phyloP scores from a whole-genome alignment of 2,113 vertebrate species.

The Cyprinodon tularosa region DNA sequence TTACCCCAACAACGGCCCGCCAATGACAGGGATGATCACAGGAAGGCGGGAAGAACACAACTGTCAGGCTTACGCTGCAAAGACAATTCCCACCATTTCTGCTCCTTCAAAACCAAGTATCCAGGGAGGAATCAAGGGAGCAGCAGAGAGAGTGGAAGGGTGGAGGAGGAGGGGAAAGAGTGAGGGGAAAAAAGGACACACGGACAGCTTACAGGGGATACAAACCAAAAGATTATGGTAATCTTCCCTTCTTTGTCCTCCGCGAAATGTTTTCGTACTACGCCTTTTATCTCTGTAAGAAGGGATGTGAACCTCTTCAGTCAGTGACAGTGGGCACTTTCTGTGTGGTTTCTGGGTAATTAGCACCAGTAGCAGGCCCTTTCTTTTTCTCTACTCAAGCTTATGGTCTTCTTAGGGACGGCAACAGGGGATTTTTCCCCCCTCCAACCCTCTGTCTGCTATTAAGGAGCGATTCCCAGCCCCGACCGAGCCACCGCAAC shows the following conservation, averaged over 20 bases:
- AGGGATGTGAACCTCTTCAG: slow-evolving; percentile 99
- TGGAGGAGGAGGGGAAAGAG: slow-evolving; percentile 56
- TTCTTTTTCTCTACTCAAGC: slow-evolving; percentile 99
- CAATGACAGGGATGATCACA: slow-evolving; percentile 93
- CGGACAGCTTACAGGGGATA: slow-evolving; percentile 98
- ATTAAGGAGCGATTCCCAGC: slow-evolving; percentile 87
- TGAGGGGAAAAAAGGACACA: slow-evolving; percentile 81
- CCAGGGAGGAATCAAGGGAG: slow-evolving; percentile 60
- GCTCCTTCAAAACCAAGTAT: slow-evolving; percentile 87
- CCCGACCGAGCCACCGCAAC: slow-evolving; percentile 85
- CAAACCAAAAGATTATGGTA: slow-evolving; percentile 99
- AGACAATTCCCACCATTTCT: slow-evolving; percentile 89
- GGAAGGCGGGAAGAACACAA: slow-evolving; percentile 96
- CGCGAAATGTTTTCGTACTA: slow-evolving; percentile 99
- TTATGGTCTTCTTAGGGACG: slow-evolving; percentile 98
- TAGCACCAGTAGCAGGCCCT: slow-evolving; percentile 98
- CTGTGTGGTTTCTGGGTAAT: slow-evolving; percentile 99
- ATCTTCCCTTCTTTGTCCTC: slow-evolving; percentile 95
- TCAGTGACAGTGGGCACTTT: slow-evolving; percentile 98
- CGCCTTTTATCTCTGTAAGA: slow-evolving; percentile 99
- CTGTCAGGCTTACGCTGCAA: slow-evolving; percentile 89
- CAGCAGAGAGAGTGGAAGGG: slow-evolving; percentile 50
- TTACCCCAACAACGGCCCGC: slow-evolving; percentile 84
- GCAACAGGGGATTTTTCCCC: slow-evolving; percentile 94
- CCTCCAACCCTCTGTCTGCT: slow-evolving; percentile 89